Evolutionary conservation across 2,113 vertebrate genomes (phyloP), one percentile per base, ranked within the genome.

Genomic region (Dicerorhinus sumatrensis): DNA sequence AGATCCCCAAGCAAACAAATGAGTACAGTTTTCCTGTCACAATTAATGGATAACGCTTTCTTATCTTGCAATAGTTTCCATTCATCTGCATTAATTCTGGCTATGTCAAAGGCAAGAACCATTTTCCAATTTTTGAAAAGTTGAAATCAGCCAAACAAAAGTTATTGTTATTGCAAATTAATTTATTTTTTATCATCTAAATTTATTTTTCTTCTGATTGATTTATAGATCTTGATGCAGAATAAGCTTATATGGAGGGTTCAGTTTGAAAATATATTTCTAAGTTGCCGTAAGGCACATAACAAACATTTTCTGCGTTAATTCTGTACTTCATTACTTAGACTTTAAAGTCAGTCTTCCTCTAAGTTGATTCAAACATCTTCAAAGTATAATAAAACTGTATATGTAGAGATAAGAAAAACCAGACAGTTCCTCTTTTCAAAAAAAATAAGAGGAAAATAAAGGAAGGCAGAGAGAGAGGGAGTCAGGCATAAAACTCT

Each of bases 1-100:
- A 85, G 48, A 81, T 94, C 27, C 27, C 72, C 14, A 36, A 94
- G 42, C 54, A 96, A 96, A 89, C n/a, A 91, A 89, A 85, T 91
- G 86, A 94, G 25, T 56, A 62, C 33, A 42, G 80, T 62, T 88
- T 90, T 83, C 39, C 13, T 85, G 27, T 95, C 54, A 89, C 36
- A 77, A 85, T 76, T 70, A 96, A 97, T 75, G 36, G 46, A 70
- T 79, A 79, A 11, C 20, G 60, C 14, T 75, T 92, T 75, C 23
- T 54, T 76, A 76, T 94, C 85, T 96, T 92, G 18, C 54, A 69
- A 25, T 56, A 42, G 21, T 89, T 48, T 29, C 80, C 69, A 91
- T 82, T 85, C 31, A 65, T 79, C 56, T 67, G 5, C 56, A 58
- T 89, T 85, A 79, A 93, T 69, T 70, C 69, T 77, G 33, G 1